These are phyloP conservation scores for Lasiurus borealis DNA, from an alignment of 2,113 vertebrate species.

Conservation along the genomic window DNA sequence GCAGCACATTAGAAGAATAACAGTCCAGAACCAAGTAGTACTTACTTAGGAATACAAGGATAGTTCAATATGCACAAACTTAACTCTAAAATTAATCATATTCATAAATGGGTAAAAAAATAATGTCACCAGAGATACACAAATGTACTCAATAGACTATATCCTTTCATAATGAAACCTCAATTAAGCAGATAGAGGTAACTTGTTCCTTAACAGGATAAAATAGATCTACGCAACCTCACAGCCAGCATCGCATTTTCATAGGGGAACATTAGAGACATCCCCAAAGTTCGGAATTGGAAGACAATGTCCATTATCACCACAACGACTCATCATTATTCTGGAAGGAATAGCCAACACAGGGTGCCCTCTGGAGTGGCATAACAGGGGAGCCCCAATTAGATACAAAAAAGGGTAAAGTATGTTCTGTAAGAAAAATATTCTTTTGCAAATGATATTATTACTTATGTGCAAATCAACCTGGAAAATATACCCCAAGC, in stretches of 20 bases:
- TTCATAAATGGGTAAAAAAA: not conserved
- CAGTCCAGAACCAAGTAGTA: not conserved
- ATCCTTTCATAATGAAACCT: slow-evolving; percentile 3
- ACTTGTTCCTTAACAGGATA: not conserved
- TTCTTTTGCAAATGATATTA: not conserved
- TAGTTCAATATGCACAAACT: not conserved
- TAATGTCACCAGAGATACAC: not conserved
- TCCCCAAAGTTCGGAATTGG: not conserved
- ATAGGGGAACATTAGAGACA: not conserved
- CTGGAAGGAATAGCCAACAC: not conserved
- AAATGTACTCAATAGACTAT: not conserved
- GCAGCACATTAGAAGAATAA: not conserved
- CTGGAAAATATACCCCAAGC: not conserved
- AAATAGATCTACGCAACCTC: not conserved
- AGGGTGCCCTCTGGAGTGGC: not conserved
- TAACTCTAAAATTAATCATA: slow-evolving; percentile 37
- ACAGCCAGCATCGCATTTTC: not conserved
- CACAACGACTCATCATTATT: not conserved
- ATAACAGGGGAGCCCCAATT: not conserved
- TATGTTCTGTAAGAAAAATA: not conserved
- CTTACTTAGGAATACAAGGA: not conserved
- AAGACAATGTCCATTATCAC: not conserved
- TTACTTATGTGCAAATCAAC: not conserved
- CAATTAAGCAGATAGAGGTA: not conserved
- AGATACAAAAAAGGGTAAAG: not conserved